Evolutionary conservation across 2,888 invertebrate genomes (phyloP).

Genomic region (Philonicus albiceps): DNA sequence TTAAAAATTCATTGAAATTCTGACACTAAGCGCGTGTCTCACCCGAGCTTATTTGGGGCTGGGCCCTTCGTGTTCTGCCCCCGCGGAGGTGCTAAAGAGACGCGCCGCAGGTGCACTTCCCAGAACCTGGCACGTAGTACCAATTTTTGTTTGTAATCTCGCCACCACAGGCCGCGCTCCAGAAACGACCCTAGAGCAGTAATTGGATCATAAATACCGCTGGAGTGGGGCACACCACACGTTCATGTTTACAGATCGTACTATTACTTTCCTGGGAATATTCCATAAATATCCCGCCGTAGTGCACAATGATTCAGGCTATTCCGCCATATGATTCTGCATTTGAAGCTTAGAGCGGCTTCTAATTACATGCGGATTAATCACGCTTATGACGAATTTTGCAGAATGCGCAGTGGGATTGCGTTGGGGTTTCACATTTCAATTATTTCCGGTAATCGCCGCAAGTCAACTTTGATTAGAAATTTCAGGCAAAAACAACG

Average conservation of each 20-base stretch:
- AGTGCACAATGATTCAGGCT: neutral
- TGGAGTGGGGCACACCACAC: neutral
- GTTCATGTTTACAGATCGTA: neutral
- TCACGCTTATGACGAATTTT: neutral
- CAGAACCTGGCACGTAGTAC: neutral
- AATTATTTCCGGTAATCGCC: neutral
- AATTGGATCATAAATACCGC: slow-evolving; percentile 15
- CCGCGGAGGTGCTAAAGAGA: neutral
- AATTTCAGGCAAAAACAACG: neutral
- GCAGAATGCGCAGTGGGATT: neutral
- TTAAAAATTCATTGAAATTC: slow-evolving; percentile 3
- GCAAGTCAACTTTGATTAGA: neutral
- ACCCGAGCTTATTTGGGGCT: neutral
- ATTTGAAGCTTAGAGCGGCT: neutral
- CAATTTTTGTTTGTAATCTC: slow-evolving; percentile 5
- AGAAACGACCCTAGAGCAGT: neutral
- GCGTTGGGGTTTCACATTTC: neutral
- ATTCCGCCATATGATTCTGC: neutral
- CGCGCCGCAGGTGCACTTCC: neutral
- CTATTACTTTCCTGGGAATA: slow-evolving; percentile 23
- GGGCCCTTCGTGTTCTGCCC: neutral
- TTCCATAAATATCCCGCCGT: slow-evolving; percentile 7
- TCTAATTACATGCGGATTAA: slow-evolving; percentile 5
- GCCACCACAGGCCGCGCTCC: neutral
- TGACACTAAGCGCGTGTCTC: neutral